Conservation (phyloP, 2,797 vertebrate genomes). For the Antrozous pallidus region DNA sequence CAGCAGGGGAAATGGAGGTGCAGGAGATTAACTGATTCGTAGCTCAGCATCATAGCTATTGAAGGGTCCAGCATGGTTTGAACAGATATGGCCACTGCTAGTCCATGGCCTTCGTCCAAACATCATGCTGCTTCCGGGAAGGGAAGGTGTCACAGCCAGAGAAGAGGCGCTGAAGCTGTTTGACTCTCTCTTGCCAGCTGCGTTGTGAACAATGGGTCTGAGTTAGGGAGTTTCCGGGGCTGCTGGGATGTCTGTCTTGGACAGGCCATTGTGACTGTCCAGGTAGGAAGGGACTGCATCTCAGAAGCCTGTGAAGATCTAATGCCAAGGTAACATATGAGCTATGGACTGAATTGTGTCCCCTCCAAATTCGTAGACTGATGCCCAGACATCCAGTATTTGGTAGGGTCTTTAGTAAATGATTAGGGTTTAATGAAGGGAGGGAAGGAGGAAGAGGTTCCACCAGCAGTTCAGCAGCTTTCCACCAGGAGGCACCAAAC, state of each 20-base stretch:
- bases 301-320: not conserved
- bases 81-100: not conserved
- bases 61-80: not conserved
- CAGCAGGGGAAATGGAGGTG: too few relatives aligned
- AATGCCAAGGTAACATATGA: not conserved
- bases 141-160: not conserved
- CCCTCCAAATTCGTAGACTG: too few relatives aligned
- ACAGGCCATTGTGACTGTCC: not conserved
- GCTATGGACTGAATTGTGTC: not conserved
- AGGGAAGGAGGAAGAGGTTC: not conserved
- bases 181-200: not conserved
- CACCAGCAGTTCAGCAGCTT: not conserved
- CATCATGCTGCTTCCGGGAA: not conserved
- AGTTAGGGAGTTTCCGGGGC: not conserved
- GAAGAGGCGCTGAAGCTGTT: not conserved
- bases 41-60: not conserved
- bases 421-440: too few relatives aligned
- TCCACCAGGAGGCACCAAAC: constrained; percentile 49
- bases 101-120: not conserved
- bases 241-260: not conserved
- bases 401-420: too few relatives aligned
- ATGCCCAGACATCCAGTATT: too few relatives aligned
- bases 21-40: not conserved
- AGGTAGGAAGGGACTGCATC: not conserved
- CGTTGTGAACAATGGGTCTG: not conserved